Percentiles rank a stretch among this genome's conserved stretches.
phyloP scores from a whole-genome alignment of 2,113 vertebrate genomes.

The Halcyon malimbica region DNA sequence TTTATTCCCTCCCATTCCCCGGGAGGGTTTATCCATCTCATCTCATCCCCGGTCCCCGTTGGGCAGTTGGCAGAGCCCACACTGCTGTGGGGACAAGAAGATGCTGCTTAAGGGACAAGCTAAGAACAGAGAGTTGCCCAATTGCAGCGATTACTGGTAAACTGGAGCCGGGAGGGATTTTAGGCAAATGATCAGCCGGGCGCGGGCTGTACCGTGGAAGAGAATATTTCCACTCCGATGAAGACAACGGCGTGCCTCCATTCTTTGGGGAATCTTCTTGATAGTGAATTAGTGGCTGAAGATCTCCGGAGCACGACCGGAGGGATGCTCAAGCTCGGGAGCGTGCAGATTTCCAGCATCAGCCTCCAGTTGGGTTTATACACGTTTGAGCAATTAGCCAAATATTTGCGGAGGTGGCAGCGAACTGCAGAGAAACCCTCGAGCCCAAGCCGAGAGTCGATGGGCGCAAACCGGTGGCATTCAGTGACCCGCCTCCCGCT shows the following conservation, averaged over 20 bases:
- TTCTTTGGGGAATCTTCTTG: background rate
- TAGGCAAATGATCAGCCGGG: background rate
- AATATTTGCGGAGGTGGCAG: background rate
- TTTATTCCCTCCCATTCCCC: background rate
- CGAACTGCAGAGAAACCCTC: background rate
- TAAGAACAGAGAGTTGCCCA: background rate
- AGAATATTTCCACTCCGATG: background rate
- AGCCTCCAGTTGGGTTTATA: background rate
- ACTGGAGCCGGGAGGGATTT: background rate
- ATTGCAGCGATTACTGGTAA: background rate
- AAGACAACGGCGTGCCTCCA: background rate
- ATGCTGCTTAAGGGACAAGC: background rate
- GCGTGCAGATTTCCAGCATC: background rate
- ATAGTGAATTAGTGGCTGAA: background rate
- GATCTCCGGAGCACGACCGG: background rate
- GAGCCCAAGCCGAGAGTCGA: rapidly evolving
- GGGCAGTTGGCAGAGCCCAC: background rate
- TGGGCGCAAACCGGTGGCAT: background rate
- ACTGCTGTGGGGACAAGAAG: background rate
- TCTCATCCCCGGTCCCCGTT: background rate
- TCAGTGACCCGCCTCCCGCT: rapidly evolving
- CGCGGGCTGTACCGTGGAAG: background rate
- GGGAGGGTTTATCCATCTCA: background rate
- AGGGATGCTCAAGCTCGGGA: background rate
- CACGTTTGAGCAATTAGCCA: background rate